Conservation (phyloP, 2,888 invertebrate genomes). For the Saturnia pavonia region DNA sequence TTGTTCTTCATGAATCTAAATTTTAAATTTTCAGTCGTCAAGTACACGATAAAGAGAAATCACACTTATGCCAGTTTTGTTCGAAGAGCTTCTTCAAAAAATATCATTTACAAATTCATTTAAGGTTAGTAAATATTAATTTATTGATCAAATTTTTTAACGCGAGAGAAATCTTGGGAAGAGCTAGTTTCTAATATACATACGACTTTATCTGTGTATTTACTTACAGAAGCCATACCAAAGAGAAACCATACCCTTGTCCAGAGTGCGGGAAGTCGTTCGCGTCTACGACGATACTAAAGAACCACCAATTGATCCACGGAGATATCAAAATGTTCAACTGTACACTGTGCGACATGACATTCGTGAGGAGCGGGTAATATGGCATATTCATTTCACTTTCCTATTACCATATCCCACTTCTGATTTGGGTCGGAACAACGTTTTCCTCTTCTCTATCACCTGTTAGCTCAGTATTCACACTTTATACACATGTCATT, state of each 20-base stretch:
- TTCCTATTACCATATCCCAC: not conserved
- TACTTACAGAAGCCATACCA: constrained; percentile 61
- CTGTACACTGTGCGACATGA: constrained; percentile 60
- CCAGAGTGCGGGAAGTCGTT: constrained; percentile 61
- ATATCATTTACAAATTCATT: constrained; percentile 63
- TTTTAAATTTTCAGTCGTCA: constrained; percentile 55
- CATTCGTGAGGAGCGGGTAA: constrained; percentile 55
- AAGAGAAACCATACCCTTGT: constrained; percentile 67
- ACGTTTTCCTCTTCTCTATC: too few relatives aligned
- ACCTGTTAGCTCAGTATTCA: too few relatives aligned
- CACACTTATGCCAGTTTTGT: constrained; percentile 72
- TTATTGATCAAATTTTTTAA: not conserved
- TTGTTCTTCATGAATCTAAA: too few relatives aligned
- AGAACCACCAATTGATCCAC: constrained; percentile 60
- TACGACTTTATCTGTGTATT: not conserved
- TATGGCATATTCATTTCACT: constrained; percentile 23
- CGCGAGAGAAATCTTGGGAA: too few relatives aligned
- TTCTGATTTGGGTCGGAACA: too few relatives aligned
- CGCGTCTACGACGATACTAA: constrained; percentile 45
- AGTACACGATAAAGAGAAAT: constrained; percentile 69
- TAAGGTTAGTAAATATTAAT: constrained; percentile 51
- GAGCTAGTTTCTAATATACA: not conserved
- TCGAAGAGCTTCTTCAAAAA: constrained; percentile 75
- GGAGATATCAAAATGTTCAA: constrained; percentile 42
- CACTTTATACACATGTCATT: too few relatives aligned